These are phyloP conservation scores for Puntigrus tetrazona DNA, from an alignment of 2,113 vertebrate species.

Conservation along the genomic window DNA sequence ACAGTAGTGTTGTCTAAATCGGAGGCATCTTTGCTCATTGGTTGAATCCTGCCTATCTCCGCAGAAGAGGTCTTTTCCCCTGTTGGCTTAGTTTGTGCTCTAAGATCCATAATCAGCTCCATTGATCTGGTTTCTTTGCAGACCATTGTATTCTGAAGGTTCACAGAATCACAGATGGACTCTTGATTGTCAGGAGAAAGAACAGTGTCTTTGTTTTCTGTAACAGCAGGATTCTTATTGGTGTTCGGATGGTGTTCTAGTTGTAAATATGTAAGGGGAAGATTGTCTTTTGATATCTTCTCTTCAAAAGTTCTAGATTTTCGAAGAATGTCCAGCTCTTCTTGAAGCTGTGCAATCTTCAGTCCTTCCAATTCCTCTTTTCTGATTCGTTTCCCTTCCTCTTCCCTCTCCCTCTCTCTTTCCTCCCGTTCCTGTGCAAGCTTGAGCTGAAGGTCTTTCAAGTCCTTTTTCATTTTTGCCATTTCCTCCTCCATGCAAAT, in stretches of 20 bases:
- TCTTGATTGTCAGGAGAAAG: conserved; percentile 53
- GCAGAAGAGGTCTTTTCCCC: not conserved
- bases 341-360: conserved; percentile 66
- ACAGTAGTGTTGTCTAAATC: conserved; percentile 49
- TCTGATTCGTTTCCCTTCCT: conserved; percentile 50
- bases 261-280: conserved; percentile 66
- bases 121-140: conserved; percentile 54
- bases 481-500: conserved; percentile 38
- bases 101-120: conserved; percentile 53
- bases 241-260: conserved; percentile 66
- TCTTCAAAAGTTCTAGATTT: conserved; percentile 37
- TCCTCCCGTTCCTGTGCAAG: conserved; percentile 70
- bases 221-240: conserved; percentile 37
- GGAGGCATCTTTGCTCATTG: not conserved
- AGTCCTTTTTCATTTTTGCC: conserved; percentile 68
- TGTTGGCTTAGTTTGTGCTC: conserved; percentile 24
- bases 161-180: conserved; percentile 66
- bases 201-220: conserved; percentile 53
- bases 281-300: conserved; percentile 56
- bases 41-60: not conserved
- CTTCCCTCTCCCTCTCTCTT: conserved; percentile 57
- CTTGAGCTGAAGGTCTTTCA: conserved; percentile 64
- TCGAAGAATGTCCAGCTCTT: conserved; percentile 67
- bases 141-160: conserved; percentile 64
- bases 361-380: conserved; percentile 46